Conservation (phyloP, 2,113 vertebrate species). For the Ariopsis seemanni region DNA sequence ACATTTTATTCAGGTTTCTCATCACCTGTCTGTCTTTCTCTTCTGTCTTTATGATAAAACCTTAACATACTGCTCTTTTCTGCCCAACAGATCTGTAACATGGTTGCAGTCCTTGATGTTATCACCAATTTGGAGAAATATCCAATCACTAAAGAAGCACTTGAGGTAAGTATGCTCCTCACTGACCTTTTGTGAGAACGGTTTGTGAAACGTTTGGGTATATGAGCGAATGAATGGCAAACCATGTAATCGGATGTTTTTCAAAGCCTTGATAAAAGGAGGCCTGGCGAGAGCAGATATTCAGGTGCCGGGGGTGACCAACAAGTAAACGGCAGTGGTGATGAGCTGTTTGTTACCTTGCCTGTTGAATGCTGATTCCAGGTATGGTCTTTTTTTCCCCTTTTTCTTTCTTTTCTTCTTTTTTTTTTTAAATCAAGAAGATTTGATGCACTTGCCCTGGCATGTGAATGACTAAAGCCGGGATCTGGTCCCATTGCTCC, state of each 20-base stretch:
- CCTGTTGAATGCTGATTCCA: not conserved
- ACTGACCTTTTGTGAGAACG: not conserved
- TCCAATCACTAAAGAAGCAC: conserved; percentile 99
- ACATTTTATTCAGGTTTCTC: not conserved
- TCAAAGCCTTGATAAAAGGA: not conserved
- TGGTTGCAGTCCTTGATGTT: conserved; percentile 96
- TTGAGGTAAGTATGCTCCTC: conserved; percentile 79
- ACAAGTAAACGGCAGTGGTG: not conserved
- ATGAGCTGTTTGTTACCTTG: not conserved
- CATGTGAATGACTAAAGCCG: conserved; percentile 77
- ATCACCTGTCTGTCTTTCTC: not conserved
- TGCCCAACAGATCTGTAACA: conserved; percentile 89
- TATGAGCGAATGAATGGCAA: not conserved
- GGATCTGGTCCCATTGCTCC: conserved; percentile 74
- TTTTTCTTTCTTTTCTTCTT: conserved; percentile 38
- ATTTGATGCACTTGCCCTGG: conserved; percentile 86
- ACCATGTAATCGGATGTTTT: not conserved
- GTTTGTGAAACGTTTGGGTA: not conserved
- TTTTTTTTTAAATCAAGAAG: conserved; percentile 73
- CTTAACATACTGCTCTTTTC: not conserved
- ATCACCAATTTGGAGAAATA: conserved; percentile 97
- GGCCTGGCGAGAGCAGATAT: not conserved
- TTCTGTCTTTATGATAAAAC: not conserved
- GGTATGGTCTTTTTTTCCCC: conserved; percentile 75
- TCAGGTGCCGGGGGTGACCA: no score